These are phyloP conservation scores for Leptobrachium leishanense DNA, from an alignment of 2,113 vertebrate species.

Conservation along the genomic window DNA sequence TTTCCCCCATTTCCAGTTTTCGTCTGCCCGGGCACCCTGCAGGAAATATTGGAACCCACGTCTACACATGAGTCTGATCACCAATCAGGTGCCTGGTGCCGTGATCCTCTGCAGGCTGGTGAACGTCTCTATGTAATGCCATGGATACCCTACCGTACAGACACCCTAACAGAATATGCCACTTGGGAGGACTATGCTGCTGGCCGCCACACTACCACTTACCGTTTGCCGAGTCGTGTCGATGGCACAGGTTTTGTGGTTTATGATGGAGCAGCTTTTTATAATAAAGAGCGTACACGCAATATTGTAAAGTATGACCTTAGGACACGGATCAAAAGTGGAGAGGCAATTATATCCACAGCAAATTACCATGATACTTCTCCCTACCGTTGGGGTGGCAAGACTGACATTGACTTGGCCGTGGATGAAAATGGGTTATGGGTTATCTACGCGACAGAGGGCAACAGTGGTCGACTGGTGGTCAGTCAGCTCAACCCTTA, in stretches of 20 bases:
- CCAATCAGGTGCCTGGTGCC: constrained; percentile 92
- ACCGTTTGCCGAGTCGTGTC: constrained; percentile 89
- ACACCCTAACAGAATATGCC: constrained; percentile 88
- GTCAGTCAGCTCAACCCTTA: constrained; percentile 94
- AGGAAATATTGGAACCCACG: constrained; percentile 80
- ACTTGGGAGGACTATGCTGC: constrained; percentile 90
- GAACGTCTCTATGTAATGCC: constrained; percentile 94
- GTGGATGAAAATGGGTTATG: constrained; percentile 93
- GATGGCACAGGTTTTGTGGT: constrained; percentile 93
- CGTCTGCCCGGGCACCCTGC: constrained; percentile 88
- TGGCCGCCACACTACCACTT: constrained; percentile 83
- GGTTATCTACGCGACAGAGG: constrained; percentile 92
- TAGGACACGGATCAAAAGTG: constrained; percentile 91
- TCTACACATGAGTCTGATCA: constrained; percentile 87
- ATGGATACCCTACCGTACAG: constrained; percentile 92
- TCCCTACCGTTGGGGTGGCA: constrained; percentile 92
- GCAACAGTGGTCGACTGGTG: constrained; percentile 85
- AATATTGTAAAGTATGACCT: constrained; percentile 93
- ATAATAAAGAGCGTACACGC: constrained; percentile 94
- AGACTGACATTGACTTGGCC: constrained; percentile 90
- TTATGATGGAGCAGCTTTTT: constrained; percentile 92
- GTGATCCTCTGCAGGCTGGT: constrained; percentile 90
- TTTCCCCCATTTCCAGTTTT: constrained; percentile 77
- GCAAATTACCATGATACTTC: constrained; percentile 96
- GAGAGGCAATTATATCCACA: constrained; percentile 87